These are phyloP conservation scores for Hippoglossus stenolepis DNA, from an alignment of 2,113 vertebrate genomes.

Conservation along the genomic window DNA sequence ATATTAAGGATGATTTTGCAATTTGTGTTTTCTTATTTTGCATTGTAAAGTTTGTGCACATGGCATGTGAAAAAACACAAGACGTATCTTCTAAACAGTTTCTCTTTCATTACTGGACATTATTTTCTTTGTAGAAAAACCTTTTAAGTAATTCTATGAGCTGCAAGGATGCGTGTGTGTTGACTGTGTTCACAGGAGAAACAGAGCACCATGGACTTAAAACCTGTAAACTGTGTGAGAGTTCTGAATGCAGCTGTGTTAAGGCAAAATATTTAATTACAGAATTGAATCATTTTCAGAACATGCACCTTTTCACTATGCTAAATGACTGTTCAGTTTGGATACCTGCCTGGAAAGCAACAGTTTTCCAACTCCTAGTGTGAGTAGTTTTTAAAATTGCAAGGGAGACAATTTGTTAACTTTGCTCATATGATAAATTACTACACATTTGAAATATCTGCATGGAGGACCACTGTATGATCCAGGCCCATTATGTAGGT, in stretches of 20 bases:
- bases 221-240: neutral
- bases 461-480: neutral
- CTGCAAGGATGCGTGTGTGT: neutral
- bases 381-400: neutral
- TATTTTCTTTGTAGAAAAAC: neutral
- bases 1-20: neutral
- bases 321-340: neutral
- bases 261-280: too few species aligned
- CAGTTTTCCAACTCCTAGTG: neutral
- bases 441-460: neutral
- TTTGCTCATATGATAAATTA: conserved; percentile 9
- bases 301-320: neutral
- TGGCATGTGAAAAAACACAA: neutral
- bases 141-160: neutral
- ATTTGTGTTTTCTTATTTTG: neutral
- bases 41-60: neutral
- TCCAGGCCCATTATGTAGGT: neutral
- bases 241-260: neutral
- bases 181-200: neutral
- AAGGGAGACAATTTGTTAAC: neutral
- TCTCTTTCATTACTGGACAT: neutral
- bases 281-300: neutral
- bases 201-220: neutral
- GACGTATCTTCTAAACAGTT: neutral
- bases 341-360: neutral